Evolutionary conservation across 2,888 invertebrate species (phyloP), one percentile per base, ranked within the genome.

Genomic region (Tholera decimalis): DNA sequence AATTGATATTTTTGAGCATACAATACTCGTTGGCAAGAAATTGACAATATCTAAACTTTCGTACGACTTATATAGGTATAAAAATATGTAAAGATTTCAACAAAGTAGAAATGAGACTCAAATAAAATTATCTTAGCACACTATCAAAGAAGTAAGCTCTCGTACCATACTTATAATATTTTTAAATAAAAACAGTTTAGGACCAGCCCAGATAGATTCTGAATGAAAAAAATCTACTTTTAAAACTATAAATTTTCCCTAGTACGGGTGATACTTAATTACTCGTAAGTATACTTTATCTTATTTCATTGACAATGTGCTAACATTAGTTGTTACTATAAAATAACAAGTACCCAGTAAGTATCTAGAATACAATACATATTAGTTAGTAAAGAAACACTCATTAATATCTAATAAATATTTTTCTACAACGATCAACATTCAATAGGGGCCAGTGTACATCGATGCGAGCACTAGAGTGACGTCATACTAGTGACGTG

Each of bases 351-450:
- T 51, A 28, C 53, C 24, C 67, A 67, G 60, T 49, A 63, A 71
- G 56, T 60, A 62, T n/a, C n/a, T n/a, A 5, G 30, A 11, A 11
- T 39, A 49, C 41, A 37, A 43, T 53, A 65, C 58, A 67, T 47
- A 18, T 68, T 54, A 65, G 15, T 50, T 58, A 39, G 59, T 68
- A 80, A 68, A 79, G 57, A 69, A 81, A 79, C 76, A 81, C 60
- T 68, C 62, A 80, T 72, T 73, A 62, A 55, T 63, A 67, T 62
- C 72, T 83, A 80, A 71, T 83, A 82, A 80, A 75, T 59, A 77
- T 79, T 79, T 83, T 65, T 66, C 87, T 88, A 90, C 86, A 86
- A 89, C 87, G 85, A 81, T 84, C 73, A 89, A 89, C 89, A 89
- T 85, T 79, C 46, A 88, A 79, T 79, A 84, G 73, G 79, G 80